These are phyloP conservation scores for Corythornis vintsioides DNA, from an alignment of 2,113 vertebrate genomes.

Conservation along the genomic window DNA sequence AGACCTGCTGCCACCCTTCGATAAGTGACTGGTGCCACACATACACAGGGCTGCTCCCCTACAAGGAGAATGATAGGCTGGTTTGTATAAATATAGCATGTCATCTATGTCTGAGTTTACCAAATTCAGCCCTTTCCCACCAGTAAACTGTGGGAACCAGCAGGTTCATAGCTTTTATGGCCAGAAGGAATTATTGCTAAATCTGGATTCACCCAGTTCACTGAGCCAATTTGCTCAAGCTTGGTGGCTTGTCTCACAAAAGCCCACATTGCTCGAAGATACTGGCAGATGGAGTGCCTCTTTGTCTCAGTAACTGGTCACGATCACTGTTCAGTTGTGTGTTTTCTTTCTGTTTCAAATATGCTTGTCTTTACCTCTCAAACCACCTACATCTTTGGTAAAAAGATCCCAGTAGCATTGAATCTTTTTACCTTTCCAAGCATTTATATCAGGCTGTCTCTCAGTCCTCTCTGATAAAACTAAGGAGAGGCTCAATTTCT, in stretches of 20 bases:
- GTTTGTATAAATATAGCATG: slow-evolving; percentile 21
- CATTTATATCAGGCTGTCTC: background rate
- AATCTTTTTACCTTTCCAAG: background rate
- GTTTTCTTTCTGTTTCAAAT: background rate
- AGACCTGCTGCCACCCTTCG: background rate
- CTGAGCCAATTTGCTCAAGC: fast-evolving
- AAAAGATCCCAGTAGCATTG: background rate
- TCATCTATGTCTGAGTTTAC: background rate
- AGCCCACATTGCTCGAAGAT: background rate
- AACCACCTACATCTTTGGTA: background rate
- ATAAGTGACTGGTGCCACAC: background rate
- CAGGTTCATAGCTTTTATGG: background rate
- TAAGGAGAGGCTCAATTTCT: background rate
- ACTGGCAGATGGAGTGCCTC: background rate
- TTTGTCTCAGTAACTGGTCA: background rate
- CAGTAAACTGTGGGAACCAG: slow-evolving; percentile 16
- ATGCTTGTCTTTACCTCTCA: background rate
- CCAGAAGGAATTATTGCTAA: slow-evolving; percentile 1
- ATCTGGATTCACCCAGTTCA: background rate
- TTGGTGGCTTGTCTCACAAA: background rate
- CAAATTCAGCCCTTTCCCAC: slow-evolving; percentile 37
- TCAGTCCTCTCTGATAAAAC: background rate
- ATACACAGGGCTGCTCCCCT: background rate
- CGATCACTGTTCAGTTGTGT: fast-evolving
- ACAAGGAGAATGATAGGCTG: background rate